Evolutionary conservation across 2,888 invertebrate species (phyloP).

Genomic region (Lasioglossum figueresi): DNA sequence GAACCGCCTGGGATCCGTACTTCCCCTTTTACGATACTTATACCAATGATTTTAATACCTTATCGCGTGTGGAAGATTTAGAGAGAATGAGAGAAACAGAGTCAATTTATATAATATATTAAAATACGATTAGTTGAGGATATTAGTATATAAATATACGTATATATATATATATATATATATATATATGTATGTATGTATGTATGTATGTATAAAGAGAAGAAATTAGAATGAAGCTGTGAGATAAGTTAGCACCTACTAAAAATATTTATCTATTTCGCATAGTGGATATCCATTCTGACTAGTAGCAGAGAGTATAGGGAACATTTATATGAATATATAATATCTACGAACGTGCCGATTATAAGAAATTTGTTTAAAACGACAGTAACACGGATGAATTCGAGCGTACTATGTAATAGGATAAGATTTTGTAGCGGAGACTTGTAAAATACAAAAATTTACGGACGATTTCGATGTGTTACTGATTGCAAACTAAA

Average conservation of each 20-base stretch:
- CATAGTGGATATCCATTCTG: conserved; percentile 33
- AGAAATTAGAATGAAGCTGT: conserved; percentile 29
- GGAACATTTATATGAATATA: conserved; percentile 39
- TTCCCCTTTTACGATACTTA: conserved; percentile 55
- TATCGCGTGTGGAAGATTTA: conserved; percentile 10
- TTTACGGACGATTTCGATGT: conserved; percentile 25
- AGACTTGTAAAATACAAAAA: conserved; percentile 19
- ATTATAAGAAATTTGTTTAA: conserved; percentile 41
- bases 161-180: not conserved
- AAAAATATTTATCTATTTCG: conserved; percentile 52
- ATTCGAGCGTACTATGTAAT: conserved; percentile 1
- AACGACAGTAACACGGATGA: conserved; percentile 25
- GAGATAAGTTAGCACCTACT: conserved; percentile 37
- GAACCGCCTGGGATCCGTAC: conserved; percentile 29
- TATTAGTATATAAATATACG: conserved; percentile 28
- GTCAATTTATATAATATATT: conserved; percentile 61
- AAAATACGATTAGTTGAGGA: conserved; percentile 30
- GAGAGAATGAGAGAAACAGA: conserved; percentile 38
- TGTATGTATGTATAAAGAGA: not conserved
- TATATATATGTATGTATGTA: conserved; percentile 1
- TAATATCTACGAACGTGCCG: conserved; percentile 7
- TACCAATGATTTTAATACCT: conserved; percentile 57
- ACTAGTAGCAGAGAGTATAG: conserved; percentile 32
- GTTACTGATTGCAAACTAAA: conserved; percentile 40
- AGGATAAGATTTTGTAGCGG: conserved; percentile 3